Evolutionary conservation across 1,140 invertebrate genomes (phyloP), one percentile per base, ranked within the genome.

Genomic region (Pogonomyrmex californicus): DNA sequence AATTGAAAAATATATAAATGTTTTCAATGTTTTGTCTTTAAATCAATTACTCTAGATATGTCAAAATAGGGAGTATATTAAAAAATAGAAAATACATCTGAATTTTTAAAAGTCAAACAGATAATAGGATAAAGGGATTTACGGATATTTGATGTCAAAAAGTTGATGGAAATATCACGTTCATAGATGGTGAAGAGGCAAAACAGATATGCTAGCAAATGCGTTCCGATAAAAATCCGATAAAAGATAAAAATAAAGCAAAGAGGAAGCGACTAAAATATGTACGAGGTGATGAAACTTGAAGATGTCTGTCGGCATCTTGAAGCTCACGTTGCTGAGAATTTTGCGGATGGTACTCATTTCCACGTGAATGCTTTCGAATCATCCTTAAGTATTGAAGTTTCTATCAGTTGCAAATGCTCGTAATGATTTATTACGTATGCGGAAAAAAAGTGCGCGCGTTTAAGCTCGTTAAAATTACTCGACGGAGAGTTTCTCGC

Each of bases 261-360:
- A 47, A 71, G 10, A 14, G 38, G 30, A 58, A 47, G 12, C 17
- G 14, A 73, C 30, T 83, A 49, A 83, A 83, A 23, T 83, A 83
- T 83, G 54, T 33, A 83, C 41, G 54, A 83, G 33, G 38, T 73
- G 79, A 83, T 83, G 62, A 83, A 83, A 75, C 41, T 83, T 73
- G 66, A 47, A 83, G 41, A 62, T 33, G 79, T 44, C 54, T 60
- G 66, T 82, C 79, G 41, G 41, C 41, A 83, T 38, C 54, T 82
- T 47, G 14, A 60, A 49, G 30, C 47, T 62, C 17, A 60, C 62
- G 30, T 62, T 75, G 41, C n/a, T 17, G 44, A 73, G 54, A 60
- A 17, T 83, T 62, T 71, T 7, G 12, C 68, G 17, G 41, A 58
- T 33, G 14, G 44, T 38, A 58, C 66, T 82, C 65, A 62, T 83